Evolutionary conservation across 2,888 invertebrate genomes (phyloP).

Genomic region (Petrolisthes manimaculis): DNA sequence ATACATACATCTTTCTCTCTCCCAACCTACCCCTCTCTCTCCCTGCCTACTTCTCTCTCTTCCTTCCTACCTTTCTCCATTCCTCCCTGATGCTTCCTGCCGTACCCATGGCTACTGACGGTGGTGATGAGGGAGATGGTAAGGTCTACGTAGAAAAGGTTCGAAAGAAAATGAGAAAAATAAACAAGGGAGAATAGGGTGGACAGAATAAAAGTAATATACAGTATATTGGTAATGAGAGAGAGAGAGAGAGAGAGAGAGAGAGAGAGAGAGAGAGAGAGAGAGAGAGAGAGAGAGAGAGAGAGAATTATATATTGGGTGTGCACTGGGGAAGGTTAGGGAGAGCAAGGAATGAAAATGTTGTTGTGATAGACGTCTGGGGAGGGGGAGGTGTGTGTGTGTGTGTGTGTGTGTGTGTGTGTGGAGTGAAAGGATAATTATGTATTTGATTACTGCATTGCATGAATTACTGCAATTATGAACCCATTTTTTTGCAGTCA

Average conservation of each 20-base stretch:
- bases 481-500: too few relatives aligned
- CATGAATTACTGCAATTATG: too few relatives aligned
- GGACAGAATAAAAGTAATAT: too few relatives aligned
- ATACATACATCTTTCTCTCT: too few relatives aligned
- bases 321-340: not conserved
- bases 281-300: not conserved
- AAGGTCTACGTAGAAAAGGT: not conserved
- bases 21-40: not conserved
- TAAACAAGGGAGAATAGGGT: not conserved
- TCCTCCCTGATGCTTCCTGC: slow-evolving; percentile 2
- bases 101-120: not conserved
- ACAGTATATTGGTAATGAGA: too few relatives aligned
- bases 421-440: not conserved
- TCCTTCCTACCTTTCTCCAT: slow-evolving; percentile 5
- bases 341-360: not conserved
- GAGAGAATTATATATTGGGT: not conserved
- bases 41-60: not conserved
- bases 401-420: not conserved
- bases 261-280: not conserved
- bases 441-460: not conserved
- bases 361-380: not conserved
- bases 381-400: not conserved
- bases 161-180: not conserved
- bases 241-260: not conserved
- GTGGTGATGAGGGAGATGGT: slow-evolving; percentile 17